Evolutionary conservation across 2,113 vertebrate genomes (phyloP).

Genomic region (Noctilio leporinus): DNA sequence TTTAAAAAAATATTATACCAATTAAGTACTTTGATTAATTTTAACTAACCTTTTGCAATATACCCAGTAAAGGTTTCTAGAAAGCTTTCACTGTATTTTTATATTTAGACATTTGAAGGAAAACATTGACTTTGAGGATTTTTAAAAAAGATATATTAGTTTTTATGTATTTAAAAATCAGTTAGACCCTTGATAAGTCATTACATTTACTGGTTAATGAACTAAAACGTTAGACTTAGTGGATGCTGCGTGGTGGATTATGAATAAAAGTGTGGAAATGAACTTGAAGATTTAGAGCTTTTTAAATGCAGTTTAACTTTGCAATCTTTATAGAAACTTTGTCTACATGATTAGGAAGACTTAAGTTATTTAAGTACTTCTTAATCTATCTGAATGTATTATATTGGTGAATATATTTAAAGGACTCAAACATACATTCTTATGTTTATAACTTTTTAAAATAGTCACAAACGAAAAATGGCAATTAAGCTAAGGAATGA

Average conservation of each 20-base stretch:
- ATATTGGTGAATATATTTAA: not conserved
- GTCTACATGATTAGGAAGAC: not conserved
- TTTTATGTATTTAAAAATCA: conserved; percentile 1
- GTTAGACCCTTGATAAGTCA: not conserved
- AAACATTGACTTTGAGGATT: not conserved
- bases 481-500: conserved; percentile 89
- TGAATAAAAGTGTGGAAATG: conserved; percentile 13
- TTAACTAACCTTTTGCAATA: not conserved
- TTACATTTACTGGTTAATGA: conserved; percentile 1
- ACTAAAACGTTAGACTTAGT: not conserved
- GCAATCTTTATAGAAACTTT: conserved; percentile 13
- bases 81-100: not conserved
- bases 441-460: conserved; percentile 44
- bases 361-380: not conserved
- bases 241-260: not conserved
- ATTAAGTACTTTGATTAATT: not conserved
- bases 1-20: conserved; percentile 32
- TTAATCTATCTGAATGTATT: not conserved
- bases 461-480: conserved; percentile 94
- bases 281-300: not conserved
- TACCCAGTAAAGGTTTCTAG: not conserved
- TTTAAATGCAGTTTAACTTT: conserved; percentile 12
- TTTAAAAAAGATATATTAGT: not conserved
- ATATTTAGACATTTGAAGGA: conserved; percentile 10
- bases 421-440: conserved; percentile 19